These are phyloP conservation scores for Lota lota DNA, from an alignment of 2,113 vertebrate genomes.

Conservation along the genomic window DNA sequence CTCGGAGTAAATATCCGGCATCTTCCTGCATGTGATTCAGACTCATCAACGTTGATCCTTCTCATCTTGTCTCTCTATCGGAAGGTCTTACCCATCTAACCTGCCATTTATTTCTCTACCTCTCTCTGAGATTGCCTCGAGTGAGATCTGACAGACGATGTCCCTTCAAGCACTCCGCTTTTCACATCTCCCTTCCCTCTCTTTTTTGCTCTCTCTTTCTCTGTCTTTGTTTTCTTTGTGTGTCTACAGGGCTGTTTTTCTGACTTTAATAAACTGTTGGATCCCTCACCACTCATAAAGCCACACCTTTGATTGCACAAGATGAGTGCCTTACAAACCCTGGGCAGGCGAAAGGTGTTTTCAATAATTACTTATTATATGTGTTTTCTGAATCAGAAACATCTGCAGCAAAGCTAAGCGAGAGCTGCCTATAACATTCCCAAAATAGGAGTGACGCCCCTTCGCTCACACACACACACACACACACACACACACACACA, in stretches of 20 bases:
- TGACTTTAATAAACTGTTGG: conserved; percentile 60
- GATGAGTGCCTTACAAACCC: conserved; percentile 55
- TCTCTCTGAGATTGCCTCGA: too few relatives aligned
- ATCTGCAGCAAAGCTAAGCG: conserved; percentile 64
- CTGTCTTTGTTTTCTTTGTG: conserved; percentile 43
- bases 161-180: too few relatives aligned
- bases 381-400: conserved; percentile 68
- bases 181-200: neutral
- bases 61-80: too few relatives aligned
- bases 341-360: conserved; percentile 69
- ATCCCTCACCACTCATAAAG: conserved; percentile 41
- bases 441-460: conserved; percentile 74
- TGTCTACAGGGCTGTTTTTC: conserved; percentile 53
- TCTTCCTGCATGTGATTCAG: too few relatives aligned
- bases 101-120: too few relatives aligned
- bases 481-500: conserved; percentile 28
- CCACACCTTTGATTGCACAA: conserved; percentile 63
- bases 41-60: too few relatives aligned
- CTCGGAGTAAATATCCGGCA: too few relatives aligned
- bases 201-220: conserved; percentile 12
- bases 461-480: conserved; percentile 22
- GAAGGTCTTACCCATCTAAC: too few relatives aligned
- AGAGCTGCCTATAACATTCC: conserved; percentile 66
- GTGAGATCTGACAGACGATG: too few relatives aligned
- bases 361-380: conserved; percentile 75